Evolutionary conservation across 1,140 invertebrate genomes (phyloP).

Genomic region (Caenorhabditis briggsae): DNA sequence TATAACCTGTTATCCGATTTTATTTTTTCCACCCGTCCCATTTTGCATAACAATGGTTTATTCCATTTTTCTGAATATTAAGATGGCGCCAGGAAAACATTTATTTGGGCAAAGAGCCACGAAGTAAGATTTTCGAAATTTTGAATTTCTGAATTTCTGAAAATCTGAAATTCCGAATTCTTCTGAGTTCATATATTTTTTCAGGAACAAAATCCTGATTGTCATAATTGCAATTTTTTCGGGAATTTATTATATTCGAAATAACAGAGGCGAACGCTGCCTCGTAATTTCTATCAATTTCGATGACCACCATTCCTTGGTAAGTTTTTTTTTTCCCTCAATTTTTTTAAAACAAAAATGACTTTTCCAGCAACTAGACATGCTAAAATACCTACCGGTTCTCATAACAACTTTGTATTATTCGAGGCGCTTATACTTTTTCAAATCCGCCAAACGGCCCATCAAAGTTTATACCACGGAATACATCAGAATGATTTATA

Average conservation of each 20-base stretch:
- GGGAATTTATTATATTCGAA: neutral
- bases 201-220: neutral
- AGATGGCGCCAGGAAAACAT: neutral
- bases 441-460: neutral
- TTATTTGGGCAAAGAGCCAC: neutral
- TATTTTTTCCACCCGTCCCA: neutral
- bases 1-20: neutral
- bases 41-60: conserved; percentile 15
- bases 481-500: neutral
- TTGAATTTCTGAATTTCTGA: neutral
- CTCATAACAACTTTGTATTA: neutral
- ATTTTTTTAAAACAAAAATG: neutral
- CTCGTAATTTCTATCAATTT: neutral
- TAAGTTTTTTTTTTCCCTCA: neutral
- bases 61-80: neutral
- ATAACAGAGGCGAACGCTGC: neutral
- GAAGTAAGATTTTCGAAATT: neutral
- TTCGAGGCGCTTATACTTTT: neutral
- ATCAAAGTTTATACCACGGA: neutral
- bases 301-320: neutral
- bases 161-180: neutral
- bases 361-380: neutral
- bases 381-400: neutral
- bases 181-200: too few species aligned
- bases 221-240: neutral